Evolutionary conservation across 2,113 vertebrate genomes (phyloP).

Genomic region (Leucosticte australis): DNA sequence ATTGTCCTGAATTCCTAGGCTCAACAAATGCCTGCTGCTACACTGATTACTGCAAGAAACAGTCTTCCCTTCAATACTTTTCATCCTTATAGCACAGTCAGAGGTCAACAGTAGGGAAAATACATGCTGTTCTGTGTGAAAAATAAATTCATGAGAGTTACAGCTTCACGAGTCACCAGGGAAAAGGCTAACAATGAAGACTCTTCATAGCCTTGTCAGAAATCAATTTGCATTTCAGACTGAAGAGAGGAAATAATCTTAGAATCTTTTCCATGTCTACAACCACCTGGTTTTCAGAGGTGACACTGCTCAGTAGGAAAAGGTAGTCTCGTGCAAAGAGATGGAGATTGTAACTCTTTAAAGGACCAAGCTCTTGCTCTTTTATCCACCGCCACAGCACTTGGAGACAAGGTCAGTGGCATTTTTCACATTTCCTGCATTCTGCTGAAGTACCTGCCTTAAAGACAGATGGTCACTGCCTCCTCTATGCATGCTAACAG

Average conservation of each 20-base stretch:
- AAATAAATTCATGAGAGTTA: conserved; percentile 55
- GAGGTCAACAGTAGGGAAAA: conserved; percentile 55
- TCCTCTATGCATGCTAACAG: not conserved
- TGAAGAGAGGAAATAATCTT: not conserved
- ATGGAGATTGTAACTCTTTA: not conserved
- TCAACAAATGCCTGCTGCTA: conserved; percentile 47
- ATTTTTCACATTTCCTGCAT: not conserved
- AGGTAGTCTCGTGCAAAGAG: not conserved
- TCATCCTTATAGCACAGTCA: conserved; percentile 48
- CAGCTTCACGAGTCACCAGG: conserved; percentile 56
- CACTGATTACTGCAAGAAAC: conserved; percentile 37
- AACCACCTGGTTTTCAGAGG: not conserved
- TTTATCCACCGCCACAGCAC: not conserved
- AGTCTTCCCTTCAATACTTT: conserved; percentile 39
- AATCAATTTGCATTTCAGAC: conserved; percentile 56
- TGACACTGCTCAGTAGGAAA: not conserved
- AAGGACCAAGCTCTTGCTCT: not conserved
- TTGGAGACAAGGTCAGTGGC: not conserved
- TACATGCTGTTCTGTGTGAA: conserved; percentile 52
- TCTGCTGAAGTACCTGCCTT: not conserved
- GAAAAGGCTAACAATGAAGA: conserved; percentile 60
- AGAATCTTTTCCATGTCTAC: not conserved
- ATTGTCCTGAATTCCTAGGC: conserved; percentile 22
- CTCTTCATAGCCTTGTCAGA: conserved; percentile 20
- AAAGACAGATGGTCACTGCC: not conserved